A percentile compares a stretch with the other conserved stretches of the same genome.
These are phyloP conservation scores for Polyploca ridens DNA, from an alignment of 2,888 invertebrate species.

Conservation along the genomic window DNA sequence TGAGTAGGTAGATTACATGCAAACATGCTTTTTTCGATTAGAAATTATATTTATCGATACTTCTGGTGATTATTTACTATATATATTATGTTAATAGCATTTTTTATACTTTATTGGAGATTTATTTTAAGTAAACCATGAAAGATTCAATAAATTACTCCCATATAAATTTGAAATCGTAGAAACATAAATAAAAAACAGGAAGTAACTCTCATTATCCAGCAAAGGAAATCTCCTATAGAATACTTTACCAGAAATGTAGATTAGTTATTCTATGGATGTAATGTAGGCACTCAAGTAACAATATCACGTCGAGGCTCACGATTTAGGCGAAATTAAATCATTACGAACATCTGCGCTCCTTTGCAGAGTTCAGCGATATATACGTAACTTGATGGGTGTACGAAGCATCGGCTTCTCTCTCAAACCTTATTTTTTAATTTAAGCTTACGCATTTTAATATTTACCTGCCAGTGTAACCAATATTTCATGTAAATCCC, in stretches of 20 bases:
- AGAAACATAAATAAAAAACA: slow-evolving; percentile 17
- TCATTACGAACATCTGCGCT: slow-evolving; percentile 73
- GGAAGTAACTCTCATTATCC: slow-evolving; percentile 21
- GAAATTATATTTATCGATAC: neutral
- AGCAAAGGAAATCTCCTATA: slow-evolving; percentile 25
- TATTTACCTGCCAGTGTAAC: slow-evolving; percentile 40
- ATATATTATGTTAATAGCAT: too few relatives aligned
- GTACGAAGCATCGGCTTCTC: slow-evolving; percentile 46
- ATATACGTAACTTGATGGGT: slow-evolving; percentile 42
- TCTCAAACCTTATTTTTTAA: slow-evolving; percentile 29
- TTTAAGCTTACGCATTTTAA: slow-evolving; percentile 31
- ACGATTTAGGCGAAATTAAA: slow-evolving; percentile 70
- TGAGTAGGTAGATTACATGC: slow-evolving; percentile 11
- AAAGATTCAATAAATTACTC: neutral
- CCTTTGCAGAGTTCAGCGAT: slow-evolving; percentile 41
- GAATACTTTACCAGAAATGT: slow-evolving; percentile 32
- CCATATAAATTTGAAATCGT: neutral
- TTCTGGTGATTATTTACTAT: too few relatives aligned
- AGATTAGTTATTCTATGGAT: slow-evolving; percentile 44
- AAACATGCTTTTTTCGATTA: neutral
- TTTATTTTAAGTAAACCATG: neutral
- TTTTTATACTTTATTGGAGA: too few relatives aligned
- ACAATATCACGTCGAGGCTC: slow-evolving; percentile 46
- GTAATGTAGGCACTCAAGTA: slow-evolving; percentile 57
- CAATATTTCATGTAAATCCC: slow-evolving; percentile 54